phyloP scores from a whole-genome alignment of 1,140 invertebrate genomes.

The Brachionus rubens region DNA sequence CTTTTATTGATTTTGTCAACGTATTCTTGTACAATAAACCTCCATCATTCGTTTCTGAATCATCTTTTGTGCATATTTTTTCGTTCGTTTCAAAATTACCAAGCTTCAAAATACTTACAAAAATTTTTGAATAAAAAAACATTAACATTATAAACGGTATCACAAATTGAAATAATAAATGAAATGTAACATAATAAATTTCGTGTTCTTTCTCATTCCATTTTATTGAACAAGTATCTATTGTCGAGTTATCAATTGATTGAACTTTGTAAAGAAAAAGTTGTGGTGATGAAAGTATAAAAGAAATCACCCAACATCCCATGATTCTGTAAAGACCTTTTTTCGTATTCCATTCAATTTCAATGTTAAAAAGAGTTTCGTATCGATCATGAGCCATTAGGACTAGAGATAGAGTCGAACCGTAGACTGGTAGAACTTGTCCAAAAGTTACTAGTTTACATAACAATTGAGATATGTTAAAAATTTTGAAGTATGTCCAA shows the following conservation, averaged over 20 bases:
- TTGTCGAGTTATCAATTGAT: neutral
- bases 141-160: neutral
- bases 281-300: constrained; percentile 68
- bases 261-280: constrained; percentile 62
- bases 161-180: constrained; percentile 15
- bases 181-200: neutral
- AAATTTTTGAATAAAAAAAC: constrained; percentile 32
- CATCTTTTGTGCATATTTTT: no score
- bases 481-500: constrained; percentile 69
- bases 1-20: constrained; percentile 63
- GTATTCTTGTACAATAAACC: constrained; percentile 4
- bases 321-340: constrained; percentile 61
- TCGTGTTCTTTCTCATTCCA: constrained; percentile 5
- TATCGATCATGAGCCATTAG: constrained; percentile 65
- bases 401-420: constrained; percentile 66
- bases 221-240: neutral
- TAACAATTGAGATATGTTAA: constrained; percentile 66
- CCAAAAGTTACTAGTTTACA: constrained; percentile 58
- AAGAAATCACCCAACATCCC: constrained; percentile 66
- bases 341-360: constrained; percentile 48
- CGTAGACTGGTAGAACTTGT: constrained; percentile 65
- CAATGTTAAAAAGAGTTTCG: constrained; percentile 66
- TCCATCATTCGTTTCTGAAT: neutral
- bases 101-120: neutral
- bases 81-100: no score